Conservation (phyloP, 1,140 invertebrate genomes). For the Anastrepha obliqua region DNA sequence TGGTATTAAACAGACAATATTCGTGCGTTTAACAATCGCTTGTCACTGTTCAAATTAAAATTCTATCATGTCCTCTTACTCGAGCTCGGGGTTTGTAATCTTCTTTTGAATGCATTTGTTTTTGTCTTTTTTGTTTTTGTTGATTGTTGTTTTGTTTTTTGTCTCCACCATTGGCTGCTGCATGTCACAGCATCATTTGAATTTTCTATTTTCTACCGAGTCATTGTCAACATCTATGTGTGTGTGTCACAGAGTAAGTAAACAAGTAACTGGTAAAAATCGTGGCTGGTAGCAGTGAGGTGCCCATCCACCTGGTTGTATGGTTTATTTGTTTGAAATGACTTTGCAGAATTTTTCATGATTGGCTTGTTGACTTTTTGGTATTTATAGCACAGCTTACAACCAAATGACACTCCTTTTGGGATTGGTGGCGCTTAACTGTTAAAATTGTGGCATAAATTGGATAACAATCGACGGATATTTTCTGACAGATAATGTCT, state of each 20-base stretch:
- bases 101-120: slow-evolving; percentile 16
- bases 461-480: background rate
- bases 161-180: background rate
- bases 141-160: background rate
- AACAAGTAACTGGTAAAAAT: too few species aligned
- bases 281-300: background rate
- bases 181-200: slow-evolving; percentile 29
- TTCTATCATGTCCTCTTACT: slow-evolving; percentile 49
- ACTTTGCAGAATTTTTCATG: slow-evolving; percentile 26
- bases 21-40: background rate
- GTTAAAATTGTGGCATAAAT: background rate
- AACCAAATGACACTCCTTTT: slow-evolving; percentile 31
- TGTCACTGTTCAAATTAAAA: slow-evolving; percentile 50
- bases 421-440: slow-evolving; percentile 43
- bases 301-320: slow-evolving; percentile 9
- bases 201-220: slow-evolving; percentile 2
- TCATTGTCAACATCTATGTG: background rate
- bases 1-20: background rate
- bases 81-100: slow-evolving; percentile 14
- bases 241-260: background rate
- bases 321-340: slow-evolving; percentile 7
- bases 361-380: slow-evolving; percentile 43
- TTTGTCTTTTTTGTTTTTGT: background rate
- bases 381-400: background rate
- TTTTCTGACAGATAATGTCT: background rate